These are phyloP conservation scores for Pollachius pollachius DNA, from an alignment of 2,113 vertebrate genomes.

Conservation along the genomic window DNA sequence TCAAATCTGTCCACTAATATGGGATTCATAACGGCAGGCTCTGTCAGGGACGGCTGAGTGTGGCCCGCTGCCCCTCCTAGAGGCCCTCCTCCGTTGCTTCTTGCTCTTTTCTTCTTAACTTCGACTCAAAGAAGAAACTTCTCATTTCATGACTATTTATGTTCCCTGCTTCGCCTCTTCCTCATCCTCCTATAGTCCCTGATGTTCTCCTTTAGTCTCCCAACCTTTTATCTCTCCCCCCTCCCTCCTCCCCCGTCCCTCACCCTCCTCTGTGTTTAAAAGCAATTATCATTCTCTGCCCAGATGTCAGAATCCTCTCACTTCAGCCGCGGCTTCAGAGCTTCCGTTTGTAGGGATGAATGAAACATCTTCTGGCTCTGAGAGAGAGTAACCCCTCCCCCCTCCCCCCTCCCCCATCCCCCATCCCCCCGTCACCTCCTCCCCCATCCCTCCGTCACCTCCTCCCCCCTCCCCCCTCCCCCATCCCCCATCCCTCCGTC, in stretches of 20 bases:
- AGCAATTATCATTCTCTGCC: conserved; percentile 77
- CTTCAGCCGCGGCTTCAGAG: conserved; percentile 64
- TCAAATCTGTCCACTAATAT: conserved; percentile 99
- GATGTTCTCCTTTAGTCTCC: conserved; percentile 75
- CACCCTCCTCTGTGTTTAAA: conserved; percentile 73
- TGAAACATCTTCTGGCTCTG: conserved; percentile 59
- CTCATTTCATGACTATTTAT: conserved; percentile 98
- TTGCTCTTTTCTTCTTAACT: conserved; percentile 88
- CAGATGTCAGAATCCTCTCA: conserved; percentile 62
- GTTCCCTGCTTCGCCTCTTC: conserved; percentile 75
- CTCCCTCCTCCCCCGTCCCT: conserved; percentile 66
- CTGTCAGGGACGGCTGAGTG: conserved; percentile 99
- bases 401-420: too few relatives aligned
- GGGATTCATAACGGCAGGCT: conserved; percentile 98
- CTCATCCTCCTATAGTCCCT: conserved; percentile 54
- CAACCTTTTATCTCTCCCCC: conserved; percentile 74
- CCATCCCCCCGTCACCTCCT: too few relatives aligned
- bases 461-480: conserved; percentile 30
- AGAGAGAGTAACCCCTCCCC: conserved; percentile 1
- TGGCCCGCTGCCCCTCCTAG: conserved; percentile 91
- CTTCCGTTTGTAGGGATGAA: conserved; percentile 67
- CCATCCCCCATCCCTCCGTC: conserved; percentile 42
- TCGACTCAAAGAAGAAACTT: conserved; percentile 98
- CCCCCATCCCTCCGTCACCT: too few relatives aligned
- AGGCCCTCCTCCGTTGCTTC: conserved; percentile 56